Percentiles rank a stretch among this genome's conserved stretches.
Conservation (phyloP, 2,888 invertebrate genomes). For the Carpatolechia fugitivella region DNA sequence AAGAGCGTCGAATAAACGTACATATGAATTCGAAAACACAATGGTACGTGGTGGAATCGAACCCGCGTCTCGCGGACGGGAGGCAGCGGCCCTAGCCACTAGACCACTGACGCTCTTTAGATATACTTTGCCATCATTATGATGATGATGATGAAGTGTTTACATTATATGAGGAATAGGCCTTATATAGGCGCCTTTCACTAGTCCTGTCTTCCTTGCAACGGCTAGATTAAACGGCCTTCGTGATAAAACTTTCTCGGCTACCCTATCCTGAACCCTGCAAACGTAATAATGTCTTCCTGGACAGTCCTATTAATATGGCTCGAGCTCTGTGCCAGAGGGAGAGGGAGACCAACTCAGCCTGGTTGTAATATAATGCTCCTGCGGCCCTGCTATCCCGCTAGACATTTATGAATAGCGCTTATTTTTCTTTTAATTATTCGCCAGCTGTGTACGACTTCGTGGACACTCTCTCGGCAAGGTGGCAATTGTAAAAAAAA, state of each 20-base stretch:
- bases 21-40: too few relatives aligned
- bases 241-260: constrained; percentile 58
- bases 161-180: too few relatives aligned
- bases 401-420: constrained; percentile 74
- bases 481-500: neutral
- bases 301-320: constrained; percentile 23
- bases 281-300: constrained; percentile 21
- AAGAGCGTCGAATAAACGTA: too few relatives aligned
- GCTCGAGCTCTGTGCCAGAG: constrained; percentile 22
- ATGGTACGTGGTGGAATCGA: too few relatives aligned
- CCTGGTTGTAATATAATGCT: constrained; percentile 58
- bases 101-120: too few relatives aligned
- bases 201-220: constrained; percentile 47
- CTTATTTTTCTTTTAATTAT: constrained; percentile 79
- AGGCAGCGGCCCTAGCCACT: too few relatives aligned
- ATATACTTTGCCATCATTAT: too few relatives aligned
- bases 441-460: constrained; percentile 50
- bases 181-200: constrained; percentile 18
- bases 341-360: constrained; percentile 34
- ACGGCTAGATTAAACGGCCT: constrained; percentile 74
- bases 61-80: too few relatives aligned
- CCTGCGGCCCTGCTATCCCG: constrained; percentile 59
- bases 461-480: constrained; percentile 21
- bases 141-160: too few relatives aligned
- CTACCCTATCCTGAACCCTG: constrained; percentile 44